Evolutionary conservation across 2,113 vertebrate species (phyloP), one percentile per base, ranked within the genome.

Genomic region (Mustelus asterias): DNA sequence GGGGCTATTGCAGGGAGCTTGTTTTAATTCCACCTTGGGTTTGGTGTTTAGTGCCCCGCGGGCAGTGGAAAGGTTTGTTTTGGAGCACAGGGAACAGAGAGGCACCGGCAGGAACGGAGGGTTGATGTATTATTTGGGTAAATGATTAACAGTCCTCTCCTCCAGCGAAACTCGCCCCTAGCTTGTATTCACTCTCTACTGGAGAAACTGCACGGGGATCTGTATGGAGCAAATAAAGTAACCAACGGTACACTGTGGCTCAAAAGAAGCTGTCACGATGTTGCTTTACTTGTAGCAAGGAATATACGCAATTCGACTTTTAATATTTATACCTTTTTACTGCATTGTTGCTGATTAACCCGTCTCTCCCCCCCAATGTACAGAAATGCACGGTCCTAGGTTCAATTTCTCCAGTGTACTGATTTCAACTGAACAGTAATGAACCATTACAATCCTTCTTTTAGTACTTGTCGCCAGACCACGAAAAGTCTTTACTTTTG

Each of bases 311-410:
- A 93, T 67, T 93, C 89, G 7, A 33, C 65, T 22, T 65, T 93
- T 93, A 37, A 37, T 67, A 83, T 41, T 44, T 83, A 20, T 37
- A 67, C 33, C 8, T 0, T 22, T 65, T 41, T 37, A 3, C 60
- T 22, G 33, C 13, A 20, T 92, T 93, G 89, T 93, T 93, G 33
- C 89, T 93, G 89, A 67, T 93, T 93, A 93, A 93, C 89, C 33
- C 54, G 14, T 89, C 48, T 13, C 2, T 44, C 89, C 60, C 89
- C n/a, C 20, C 2, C 7, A 44, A 22, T 1, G n/a, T 41, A 3
- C 58, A 29, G 54, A 65, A 20, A 18, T 22, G 58, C 33, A 63
- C 26, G 26, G 54, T 29, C 29, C n/a, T 58, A 6, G n/a, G 58
- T 92, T 63, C 29, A 92, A 2, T 63, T 54, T 29, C 54, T 63